Evolutionary conservation across 1,140 invertebrate species (phyloP).

Genomic region (Zaprionus lachaisei): DNA sequence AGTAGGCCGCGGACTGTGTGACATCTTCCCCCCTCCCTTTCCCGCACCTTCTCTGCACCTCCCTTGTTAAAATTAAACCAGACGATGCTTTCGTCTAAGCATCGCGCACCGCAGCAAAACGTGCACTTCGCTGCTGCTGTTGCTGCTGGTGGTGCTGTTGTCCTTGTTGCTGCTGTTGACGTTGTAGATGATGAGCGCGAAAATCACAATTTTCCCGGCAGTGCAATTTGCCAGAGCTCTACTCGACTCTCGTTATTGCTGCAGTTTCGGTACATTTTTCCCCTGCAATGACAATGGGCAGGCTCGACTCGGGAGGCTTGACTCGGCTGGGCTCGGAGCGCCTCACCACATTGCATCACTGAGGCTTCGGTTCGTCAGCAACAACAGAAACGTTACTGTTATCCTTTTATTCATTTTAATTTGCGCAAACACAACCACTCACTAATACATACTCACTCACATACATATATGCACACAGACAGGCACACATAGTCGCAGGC

Average conservation of each 20-base stretch:
- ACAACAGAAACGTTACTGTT: slow-evolving; percentile 61
- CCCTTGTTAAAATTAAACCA: slow-evolving; percentile 78
- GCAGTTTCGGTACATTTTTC: slow-evolving; percentile 69
- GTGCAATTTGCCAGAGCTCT: slow-evolving; percentile 70
- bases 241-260: slow-evolving; percentile 40
- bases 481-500: slow-evolving; percentile 41
- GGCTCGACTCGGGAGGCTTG: slow-evolving; percentile 36
- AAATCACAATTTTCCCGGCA: slow-evolving; percentile 80
- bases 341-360: slow-evolving; percentile 22
- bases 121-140: slow-evolving; percentile 60
- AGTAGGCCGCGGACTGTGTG: slow-evolving; percentile 17
- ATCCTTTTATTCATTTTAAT: slow-evolving; percentile 83
- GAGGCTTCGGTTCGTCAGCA: slow-evolving; percentile 61
- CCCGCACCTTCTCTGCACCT: background rate
- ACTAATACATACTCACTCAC: slow-evolving; percentile 28
- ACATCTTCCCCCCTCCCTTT: slow-evolving; percentile 10
- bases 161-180: slow-evolving; percentile 19
- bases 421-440: slow-evolving; percentile 53
- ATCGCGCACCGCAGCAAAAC: slow-evolving; percentile 59
- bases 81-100: slow-evolving; percentile 66
- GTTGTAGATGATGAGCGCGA: slow-evolving; percentile 68
- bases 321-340: slow-evolving; percentile 1
- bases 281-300: slow-evolving; percentile 58
- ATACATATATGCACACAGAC: background rate
- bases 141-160: slow-evolving; percentile 7